phyloP scores from a whole-genome alignment of 2,888 invertebrate genomes.

The Hyposoter didymator region DNA sequence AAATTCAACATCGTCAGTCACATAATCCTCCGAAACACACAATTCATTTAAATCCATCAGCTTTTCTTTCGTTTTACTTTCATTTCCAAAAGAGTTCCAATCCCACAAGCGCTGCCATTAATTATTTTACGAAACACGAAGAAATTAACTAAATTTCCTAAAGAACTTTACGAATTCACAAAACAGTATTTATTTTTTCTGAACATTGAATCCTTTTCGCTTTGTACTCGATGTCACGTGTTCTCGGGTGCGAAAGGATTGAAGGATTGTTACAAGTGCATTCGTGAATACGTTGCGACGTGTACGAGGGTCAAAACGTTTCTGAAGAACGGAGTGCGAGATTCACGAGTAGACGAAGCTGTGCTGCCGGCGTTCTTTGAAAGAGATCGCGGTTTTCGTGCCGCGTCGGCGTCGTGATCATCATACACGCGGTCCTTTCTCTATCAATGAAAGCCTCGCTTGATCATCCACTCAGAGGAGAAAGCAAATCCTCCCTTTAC shows the following conservation, averaged over 20 bases:
- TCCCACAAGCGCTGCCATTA: background rate
- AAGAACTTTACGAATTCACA: background rate
- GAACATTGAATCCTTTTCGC: background rate
- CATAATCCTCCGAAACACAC: background rate
- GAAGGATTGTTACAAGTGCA: constrained; percentile 1
- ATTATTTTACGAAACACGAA: background rate
- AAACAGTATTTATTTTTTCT: background rate
- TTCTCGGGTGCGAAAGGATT: background rate
- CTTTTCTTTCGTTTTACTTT: background rate
- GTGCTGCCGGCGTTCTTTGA: constrained; percentile 57
- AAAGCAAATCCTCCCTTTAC: background rate
- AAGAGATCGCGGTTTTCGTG: constrained; percentile 55
- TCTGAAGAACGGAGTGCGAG: constrained; percentile 55
- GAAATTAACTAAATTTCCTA: background rate
- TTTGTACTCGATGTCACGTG: constrained; percentile 47
- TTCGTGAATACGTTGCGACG: constrained; percentile 36
- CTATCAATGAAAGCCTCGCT: background rate
- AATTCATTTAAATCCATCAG: background rate
- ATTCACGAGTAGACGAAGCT: constrained; percentile 43
- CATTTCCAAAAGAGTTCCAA: background rate
- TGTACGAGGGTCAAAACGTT: constrained; percentile 53
- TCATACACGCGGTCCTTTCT: constrained; percentile 43
- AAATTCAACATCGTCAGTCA: background rate
- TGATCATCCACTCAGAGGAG: background rate
- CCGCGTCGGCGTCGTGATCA: constrained; percentile 52